Evolutionary conservation across 2,113 vertebrate genomes (phyloP).

Genomic region (Cepphus grylle): DNA sequence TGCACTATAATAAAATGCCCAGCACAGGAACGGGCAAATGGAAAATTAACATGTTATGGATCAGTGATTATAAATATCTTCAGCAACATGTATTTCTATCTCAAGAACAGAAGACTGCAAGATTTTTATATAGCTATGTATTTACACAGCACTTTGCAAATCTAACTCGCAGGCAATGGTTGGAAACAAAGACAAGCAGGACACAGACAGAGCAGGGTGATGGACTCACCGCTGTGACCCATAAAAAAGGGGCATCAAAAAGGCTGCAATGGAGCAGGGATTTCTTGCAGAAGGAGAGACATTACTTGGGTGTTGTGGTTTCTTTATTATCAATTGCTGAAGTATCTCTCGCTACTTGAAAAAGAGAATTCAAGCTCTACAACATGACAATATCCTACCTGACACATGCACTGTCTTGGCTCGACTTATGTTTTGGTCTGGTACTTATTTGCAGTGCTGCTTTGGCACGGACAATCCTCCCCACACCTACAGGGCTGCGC

Average conservation of each 20-base stretch:
- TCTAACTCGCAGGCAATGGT: not conserved
- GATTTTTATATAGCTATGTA: not conserved
- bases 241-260: not conserved
- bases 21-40: not conserved
- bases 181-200: not conserved
- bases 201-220: not conserved
- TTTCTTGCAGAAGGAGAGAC: not conserved
- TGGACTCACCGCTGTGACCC: not conserved
- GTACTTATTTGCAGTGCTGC: not conserved
- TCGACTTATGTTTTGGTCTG: not conserved
- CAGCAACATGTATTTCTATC: not conserved
- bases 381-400: not conserved
- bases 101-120: not conserved
- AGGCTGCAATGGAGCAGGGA: not conserved
- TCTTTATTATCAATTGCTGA: not conserved
- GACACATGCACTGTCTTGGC: not conserved
- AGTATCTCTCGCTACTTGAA: not conserved
- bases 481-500: conserved; percentile 25
- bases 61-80: not conserved
- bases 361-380: not conserved
- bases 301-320: not conserved
- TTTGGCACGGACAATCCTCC: conserved; percentile 1
- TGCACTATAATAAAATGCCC: not conserved
- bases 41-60: not conserved
- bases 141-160: not conserved